Evolutionary conservation across 2,113 vertebrate species (phyloP).

Genomic region (Pygoscelis adeliae): DNA sequence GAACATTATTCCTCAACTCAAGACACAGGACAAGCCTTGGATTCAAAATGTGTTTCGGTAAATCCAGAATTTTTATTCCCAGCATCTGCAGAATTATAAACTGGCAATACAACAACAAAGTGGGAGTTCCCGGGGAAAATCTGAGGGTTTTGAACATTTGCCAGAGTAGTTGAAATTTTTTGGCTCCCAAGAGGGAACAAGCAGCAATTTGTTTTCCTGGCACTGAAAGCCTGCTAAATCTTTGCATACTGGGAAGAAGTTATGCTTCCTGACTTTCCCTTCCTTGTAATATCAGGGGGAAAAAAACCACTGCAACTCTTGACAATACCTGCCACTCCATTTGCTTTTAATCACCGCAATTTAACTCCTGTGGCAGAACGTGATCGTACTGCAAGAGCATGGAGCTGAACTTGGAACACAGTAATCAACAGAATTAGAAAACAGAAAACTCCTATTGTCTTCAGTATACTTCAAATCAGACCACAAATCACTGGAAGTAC

Average conservation of each 20-base stretch:
- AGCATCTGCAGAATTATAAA: neutral
- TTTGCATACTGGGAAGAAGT: neutral
- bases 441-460: neutral
- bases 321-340: neutral
- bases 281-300: neutral
- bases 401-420: neutral
- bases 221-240: neutral
- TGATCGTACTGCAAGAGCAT: neutral
- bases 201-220: conserved; percentile 45
- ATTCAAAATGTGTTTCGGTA: neutral
- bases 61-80: neutral
- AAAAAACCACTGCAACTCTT: neutral
- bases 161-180: conserved; percentile 33
- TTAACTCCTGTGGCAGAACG: neutral
- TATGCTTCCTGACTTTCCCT: neutral
- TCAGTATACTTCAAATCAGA: neutral
- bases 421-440: neutral
- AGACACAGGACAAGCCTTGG: neutral
- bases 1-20: neutral
- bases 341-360: neutral
- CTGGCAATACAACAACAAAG: neutral
- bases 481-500: neutral
- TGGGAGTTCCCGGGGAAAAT: conserved; percentile 13
- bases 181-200: conserved; percentile 30
- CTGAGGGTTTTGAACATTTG: neutral